phyloP scores from a whole-genome alignment of 1,140 invertebrate genomes.

The Branchinecta lindahli region DNA sequence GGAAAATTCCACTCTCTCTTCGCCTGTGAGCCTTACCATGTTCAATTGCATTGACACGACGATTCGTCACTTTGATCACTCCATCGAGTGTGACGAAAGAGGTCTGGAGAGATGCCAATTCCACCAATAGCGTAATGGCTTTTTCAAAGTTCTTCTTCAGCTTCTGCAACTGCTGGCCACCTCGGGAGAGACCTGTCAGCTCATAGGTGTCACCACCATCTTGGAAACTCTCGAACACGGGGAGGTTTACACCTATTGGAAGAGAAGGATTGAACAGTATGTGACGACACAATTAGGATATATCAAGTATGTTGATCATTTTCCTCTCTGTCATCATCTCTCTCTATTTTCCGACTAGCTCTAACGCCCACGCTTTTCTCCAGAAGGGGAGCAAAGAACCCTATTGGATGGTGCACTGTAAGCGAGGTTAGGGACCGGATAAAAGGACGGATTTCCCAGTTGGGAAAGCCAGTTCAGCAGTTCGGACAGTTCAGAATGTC shows the following conservation, averaged over 20 bases:
- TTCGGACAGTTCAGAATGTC: no score
- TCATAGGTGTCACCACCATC: slow-evolving; percentile 89
- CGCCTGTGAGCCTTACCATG: slow-evolving; percentile 47
- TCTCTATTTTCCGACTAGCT: no score
- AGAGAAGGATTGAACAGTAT: slow-evolving; percentile 13
- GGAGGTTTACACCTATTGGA: slow-evolving; percentile 65
- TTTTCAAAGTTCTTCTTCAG: slow-evolving; percentile 90
- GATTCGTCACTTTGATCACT: slow-evolving; percentile 92
- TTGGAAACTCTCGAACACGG: slow-evolving; percentile 88
- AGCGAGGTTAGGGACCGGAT: no score
- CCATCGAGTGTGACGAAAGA: slow-evolving; percentile 94
- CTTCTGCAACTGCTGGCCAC: slow-evolving; percentile 84
- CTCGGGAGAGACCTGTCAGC: slow-evolving; percentile 76
- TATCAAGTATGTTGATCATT: no score
- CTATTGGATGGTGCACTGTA: no score
- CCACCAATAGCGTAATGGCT: slow-evolving; percentile 79
- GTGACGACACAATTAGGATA: not conserved
- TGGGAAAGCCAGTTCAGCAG: no score
- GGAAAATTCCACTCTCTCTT: no score
- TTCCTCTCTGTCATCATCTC: not conserved
- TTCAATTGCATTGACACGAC: slow-evolving; percentile 98
- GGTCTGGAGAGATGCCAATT: slow-evolving; percentile 86
- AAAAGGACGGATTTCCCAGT: no score
- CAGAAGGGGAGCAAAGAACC: no score
- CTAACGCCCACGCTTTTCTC: no score